Conservation (phyloP, 2,113 vertebrate species). For the Scomber scombrus region DNA sequence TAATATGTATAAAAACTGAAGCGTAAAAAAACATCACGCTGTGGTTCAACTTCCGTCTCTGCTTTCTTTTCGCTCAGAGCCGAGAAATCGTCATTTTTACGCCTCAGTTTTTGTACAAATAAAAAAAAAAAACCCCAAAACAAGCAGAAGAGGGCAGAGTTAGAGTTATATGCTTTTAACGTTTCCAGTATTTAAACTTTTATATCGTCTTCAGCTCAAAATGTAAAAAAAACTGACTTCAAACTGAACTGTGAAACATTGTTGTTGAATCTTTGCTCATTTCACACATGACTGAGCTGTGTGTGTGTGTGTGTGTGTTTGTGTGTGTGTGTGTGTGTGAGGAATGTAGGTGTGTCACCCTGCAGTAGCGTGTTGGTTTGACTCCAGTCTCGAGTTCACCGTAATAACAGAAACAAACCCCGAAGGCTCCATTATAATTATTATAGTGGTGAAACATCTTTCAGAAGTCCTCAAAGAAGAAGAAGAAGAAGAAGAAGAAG, state of each 20-base stretch:
- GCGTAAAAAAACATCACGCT: too few species aligned
- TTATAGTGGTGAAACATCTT: constrained; percentile 8
- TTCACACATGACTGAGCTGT: constrained; percentile 5
- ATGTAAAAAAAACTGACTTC: too few species aligned
- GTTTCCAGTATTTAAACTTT: constrained; percentile 5
- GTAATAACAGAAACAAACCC: constrained; percentile 57
- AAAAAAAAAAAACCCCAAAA: too few species aligned
- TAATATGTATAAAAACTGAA: too few species aligned
- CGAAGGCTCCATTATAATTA: constrained; percentile 34
- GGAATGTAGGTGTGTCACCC: constrained; percentile 59
- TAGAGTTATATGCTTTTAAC: background rate
- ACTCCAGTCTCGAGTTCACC: constrained; percentile 38
- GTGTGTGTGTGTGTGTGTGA: constrained; percentile 13
- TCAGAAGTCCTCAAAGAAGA: background rate
- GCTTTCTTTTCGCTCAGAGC: too few species aligned
- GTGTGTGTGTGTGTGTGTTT: constrained; percentile 14
- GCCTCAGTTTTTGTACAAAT: too few species aligned
- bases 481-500: too few species aligned
- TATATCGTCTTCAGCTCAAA: too few species aligned
- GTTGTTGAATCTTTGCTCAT: background rate
- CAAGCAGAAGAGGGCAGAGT: too few species aligned
- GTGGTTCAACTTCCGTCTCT: too few species aligned
- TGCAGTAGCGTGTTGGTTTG: constrained; percentile 30
- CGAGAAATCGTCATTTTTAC: too few species aligned
- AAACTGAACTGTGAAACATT: background rate